These are phyloP conservation scores for Prinia subflava DNA, from an alignment of 2,113 vertebrate species.

Conservation along the genomic window DNA sequence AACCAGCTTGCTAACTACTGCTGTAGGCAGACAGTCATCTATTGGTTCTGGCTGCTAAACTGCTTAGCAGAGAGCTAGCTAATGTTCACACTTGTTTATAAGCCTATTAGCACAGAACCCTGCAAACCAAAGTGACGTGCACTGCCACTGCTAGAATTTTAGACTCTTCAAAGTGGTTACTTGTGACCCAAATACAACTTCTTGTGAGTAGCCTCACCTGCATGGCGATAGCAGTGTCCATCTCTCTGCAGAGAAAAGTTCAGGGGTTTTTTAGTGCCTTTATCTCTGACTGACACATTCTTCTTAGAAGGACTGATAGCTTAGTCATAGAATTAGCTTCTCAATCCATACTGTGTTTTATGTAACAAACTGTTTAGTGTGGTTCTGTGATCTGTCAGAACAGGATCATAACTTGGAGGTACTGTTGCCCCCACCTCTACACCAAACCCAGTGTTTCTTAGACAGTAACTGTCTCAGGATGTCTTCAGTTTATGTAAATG, in stretches of 20 bases:
- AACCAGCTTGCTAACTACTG: background rate
- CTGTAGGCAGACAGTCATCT: background rate
- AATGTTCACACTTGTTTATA: background rate
- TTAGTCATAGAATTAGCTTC: background rate
- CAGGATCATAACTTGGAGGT: background rate
- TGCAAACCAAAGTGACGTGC: background rate
- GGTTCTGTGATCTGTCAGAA: background rate
- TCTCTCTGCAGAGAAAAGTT: background rate
- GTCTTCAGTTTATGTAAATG: background rate
- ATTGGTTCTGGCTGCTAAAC: background rate
- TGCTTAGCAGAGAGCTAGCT: constrained; percentile 19
- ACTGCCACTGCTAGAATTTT: background rate
- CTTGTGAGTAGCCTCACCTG: background rate
- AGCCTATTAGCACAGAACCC: background rate
- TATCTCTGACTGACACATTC: background rate
- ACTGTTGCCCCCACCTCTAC: background rate
- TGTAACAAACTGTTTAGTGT: background rate
- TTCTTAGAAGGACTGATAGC: background rate
- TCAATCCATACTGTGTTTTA: background rate
- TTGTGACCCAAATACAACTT: background rate
- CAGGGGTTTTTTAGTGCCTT: background rate
- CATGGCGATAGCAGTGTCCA: background rate
- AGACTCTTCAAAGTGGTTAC: background rate
- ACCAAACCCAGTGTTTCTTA: background rate
- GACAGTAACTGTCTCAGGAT: background rate